Percentiles rank a stretch among this genome's conserved stretches.
Conservation (phyloP, 1,140 invertebrate genomes). For the Monomorium pharaonis region DNA sequence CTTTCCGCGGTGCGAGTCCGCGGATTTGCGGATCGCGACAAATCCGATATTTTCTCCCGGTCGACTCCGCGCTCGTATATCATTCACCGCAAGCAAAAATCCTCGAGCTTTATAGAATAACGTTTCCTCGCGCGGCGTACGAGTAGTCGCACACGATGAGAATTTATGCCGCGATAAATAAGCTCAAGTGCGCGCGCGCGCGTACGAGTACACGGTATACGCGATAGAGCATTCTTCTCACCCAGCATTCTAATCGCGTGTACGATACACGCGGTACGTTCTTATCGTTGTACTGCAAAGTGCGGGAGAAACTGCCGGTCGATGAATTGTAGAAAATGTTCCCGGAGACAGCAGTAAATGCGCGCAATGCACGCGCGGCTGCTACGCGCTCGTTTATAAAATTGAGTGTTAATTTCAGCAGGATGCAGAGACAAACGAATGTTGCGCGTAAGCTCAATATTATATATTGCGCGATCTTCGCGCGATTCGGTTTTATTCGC, state of each 20-base stretch:
- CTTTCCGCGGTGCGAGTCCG: constrained; percentile 25
- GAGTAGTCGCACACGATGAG: constrained; percentile 19
- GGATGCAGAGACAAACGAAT: neutral
- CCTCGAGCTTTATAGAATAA: constrained; percentile 48
- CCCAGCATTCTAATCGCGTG: constrained; percentile 27
- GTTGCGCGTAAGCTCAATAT: neutral
- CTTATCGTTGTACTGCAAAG: constrained; percentile 30
- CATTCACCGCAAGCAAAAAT: constrained; percentile 48
- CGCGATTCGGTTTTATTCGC: neutral
- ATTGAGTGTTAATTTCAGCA: constrained; percentile 11
- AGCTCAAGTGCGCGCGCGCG: neutral
- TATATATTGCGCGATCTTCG: too few relatives aligned
- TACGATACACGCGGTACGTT: neutral
- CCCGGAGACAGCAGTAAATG: constrained; percentile 24
- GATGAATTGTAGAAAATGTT: constrained; percentile 33
- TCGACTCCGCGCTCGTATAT: constrained; percentile 27
- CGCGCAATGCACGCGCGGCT: neutral
- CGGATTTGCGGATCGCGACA: constrained; percentile 51
- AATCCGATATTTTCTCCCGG: constrained; percentile 47
- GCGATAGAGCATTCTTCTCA: constrained; percentile 12
- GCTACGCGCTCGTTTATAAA: neutral
- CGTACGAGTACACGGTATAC: neutral
- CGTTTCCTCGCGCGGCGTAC: neutral
- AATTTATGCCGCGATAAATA: constrained; percentile 56
- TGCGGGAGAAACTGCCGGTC: neutral